These are phyloP conservation scores for Diarsia brunnea DNA, from an alignment of 2,888 invertebrate species.

Conservation along the genomic window DNA sequence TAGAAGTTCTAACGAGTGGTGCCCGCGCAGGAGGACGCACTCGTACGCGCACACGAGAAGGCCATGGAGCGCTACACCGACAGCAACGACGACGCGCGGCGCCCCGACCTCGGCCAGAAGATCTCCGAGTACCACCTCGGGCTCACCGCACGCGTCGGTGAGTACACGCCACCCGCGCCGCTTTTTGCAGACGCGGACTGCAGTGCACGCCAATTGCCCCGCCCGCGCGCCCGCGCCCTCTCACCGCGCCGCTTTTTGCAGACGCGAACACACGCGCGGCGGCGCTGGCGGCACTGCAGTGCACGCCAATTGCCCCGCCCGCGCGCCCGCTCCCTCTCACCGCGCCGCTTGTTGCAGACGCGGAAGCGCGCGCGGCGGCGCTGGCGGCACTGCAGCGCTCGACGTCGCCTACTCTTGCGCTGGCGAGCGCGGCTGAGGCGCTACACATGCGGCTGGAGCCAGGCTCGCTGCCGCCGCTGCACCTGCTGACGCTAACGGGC, in stretches of 20 bases:
- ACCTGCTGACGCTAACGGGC: constrained; percentile 69
- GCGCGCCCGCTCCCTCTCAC: neutral
- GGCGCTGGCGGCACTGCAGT: constrained; percentile 51
- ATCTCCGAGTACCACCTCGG: constrained; percentile 80
- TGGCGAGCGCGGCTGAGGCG: constrained; percentile 64
- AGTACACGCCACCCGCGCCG: neutral
- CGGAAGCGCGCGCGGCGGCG: constrained; percentile 51
- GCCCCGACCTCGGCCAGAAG: constrained; percentile 80
- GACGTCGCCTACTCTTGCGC: constrained; percentile 48
- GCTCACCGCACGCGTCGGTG: constrained; percentile 75
- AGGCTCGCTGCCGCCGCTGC: constrained; percentile 57
- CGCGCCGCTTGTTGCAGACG: constrained; percentile 56
- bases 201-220: neutral
- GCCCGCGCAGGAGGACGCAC: constrained; percentile 79
- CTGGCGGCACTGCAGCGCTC: constrained; percentile 41
- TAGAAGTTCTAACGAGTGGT: constrained; percentile 11
- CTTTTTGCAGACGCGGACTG: no score
- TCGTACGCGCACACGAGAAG: constrained; percentile 80
- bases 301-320: neutral
- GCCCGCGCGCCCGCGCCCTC: neutral
- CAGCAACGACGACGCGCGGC: constrained; percentile 66
- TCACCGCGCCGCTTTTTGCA: constrained; percentile 41
- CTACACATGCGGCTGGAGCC: constrained; percentile 65
- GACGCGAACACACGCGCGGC: constrained; percentile 57
- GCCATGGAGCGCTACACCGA: constrained; percentile 79